Percentiles rank a stretch among this genome's conserved stretches.
Conservation (phyloP, 2,797 vertebrate genomes). For the Kryptolebias ocellatus region DNA sequence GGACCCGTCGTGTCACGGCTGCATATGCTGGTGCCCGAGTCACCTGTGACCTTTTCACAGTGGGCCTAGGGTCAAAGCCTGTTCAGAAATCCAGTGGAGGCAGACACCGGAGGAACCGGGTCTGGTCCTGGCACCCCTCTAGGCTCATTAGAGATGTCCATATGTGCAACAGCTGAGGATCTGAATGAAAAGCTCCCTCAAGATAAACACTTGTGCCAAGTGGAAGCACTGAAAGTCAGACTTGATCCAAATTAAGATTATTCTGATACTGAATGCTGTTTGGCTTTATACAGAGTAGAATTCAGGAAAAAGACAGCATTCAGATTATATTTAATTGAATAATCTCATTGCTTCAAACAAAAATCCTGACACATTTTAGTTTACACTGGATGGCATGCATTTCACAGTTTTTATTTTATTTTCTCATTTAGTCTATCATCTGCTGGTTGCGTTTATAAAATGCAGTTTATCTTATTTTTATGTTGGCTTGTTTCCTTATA, state of each 20-base stretch:
- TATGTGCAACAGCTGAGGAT: constrained; percentile 67
- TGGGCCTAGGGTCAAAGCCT: constrained; percentile 64
- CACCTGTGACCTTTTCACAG: constrained; percentile 77
- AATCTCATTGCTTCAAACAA: background rate
- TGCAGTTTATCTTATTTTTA: background rate
- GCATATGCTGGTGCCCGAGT: constrained; percentile 55
- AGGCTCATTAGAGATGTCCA: constrained; percentile 74
- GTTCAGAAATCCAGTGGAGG: constrained; percentile 49
- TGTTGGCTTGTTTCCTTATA: constrained; percentile 5
- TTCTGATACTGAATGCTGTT: constrained; percentile 6
- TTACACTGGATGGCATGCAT: background rate
- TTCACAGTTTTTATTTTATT: background rate
- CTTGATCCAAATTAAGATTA: constrained; percentile 6
- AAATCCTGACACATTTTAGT: constrained; percentile 7
- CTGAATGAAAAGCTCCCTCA: constrained; percentile 39
- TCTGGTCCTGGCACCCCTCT: constrained; percentile 58
- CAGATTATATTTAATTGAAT: constrained; percentile 1
- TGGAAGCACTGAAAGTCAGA: constrained; percentile 33
- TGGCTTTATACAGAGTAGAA: background rate
- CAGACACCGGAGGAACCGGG: constrained; percentile 53
- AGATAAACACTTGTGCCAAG: constrained; percentile 33
- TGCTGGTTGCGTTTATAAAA: background rate
- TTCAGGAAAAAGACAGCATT: background rate
- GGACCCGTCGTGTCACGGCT: constrained; percentile 42
- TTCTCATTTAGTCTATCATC: background rate